Conservation (phyloP, 1,140 invertebrate genomes). For the Drosophila cardini region DNA sequence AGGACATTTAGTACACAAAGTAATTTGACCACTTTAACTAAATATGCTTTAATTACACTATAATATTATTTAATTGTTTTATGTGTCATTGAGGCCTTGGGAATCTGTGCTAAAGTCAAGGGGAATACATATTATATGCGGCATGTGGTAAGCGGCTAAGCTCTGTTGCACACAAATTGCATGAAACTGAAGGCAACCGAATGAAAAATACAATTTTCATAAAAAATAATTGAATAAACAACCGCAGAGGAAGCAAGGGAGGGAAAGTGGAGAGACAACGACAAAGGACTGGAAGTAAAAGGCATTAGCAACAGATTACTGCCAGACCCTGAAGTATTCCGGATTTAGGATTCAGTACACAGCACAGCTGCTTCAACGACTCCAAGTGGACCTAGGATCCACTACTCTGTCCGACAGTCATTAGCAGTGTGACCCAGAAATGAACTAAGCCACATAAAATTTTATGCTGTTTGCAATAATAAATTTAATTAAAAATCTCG, state of each 20-base stretch:
- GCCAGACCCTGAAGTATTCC: constrained; percentile 14
- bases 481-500: constrained; percentile 71
- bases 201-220: constrained; percentile 65
- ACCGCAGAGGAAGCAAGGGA: constrained; percentile 14
- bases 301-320: constrained; percentile 72
- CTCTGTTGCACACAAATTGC: constrained; percentile 32
- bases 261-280: neutral
- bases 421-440: constrained; percentile 77
- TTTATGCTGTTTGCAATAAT: constrained; percentile 73
- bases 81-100: too few species aligned
- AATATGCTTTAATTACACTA: too few species aligned
- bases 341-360: constrained; percentile 6
- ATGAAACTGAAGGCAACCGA: constrained; percentile 34
- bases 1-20: constrained; percentile 37
- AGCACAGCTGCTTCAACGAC: constrained; percentile 9
- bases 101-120: constrained; percentile 21
- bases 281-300: constrained; percentile 39
- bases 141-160: neutral
- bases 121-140: constrained; percentile 36
- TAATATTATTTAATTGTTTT: too few species aligned
- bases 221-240: constrained; percentile 67
- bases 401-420: constrained; percentile 46
- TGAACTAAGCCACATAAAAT: constrained; percentile 71
- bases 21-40: neutral
- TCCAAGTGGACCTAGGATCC: constrained; percentile 7